phyloP scores from a whole-genome alignment of 1,140 invertebrate species.

The Procambarus clarkii region DNA sequence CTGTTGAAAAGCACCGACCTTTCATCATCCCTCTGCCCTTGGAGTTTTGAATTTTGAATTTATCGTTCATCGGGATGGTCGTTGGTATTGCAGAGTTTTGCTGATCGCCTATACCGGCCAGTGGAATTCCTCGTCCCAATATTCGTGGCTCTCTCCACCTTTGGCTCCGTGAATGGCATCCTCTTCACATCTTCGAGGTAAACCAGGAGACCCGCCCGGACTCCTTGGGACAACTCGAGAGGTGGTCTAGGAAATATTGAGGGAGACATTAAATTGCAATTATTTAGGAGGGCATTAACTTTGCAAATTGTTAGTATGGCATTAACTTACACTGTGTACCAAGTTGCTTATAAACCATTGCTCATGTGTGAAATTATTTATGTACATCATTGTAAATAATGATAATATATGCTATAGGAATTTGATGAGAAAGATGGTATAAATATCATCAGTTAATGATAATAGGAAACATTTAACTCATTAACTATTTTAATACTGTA shows the following conservation, averaged over 20 bases:
- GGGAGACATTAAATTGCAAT: neutral
- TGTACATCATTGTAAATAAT: no score
- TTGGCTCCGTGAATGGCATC: constrained; percentile 93
- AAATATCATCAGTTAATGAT: no score
- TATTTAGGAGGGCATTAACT: no score
- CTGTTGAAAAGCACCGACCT: neutral
- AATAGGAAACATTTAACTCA: no score
- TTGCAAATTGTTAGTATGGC: neutral
- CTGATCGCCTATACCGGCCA: constrained; percentile 62
- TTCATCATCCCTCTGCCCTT: neutral
- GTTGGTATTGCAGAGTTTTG: constrained; percentile 66
- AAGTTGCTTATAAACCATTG: neutral
- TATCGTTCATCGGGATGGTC: constrained; percentile 42
- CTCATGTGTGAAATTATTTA: no score
- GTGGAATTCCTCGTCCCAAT: constrained; percentile 67
- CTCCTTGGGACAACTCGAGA: constrained; percentile 30
- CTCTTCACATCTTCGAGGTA: constrained; percentile 89
- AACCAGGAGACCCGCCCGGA: constrained; percentile 18
- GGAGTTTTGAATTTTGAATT: neutral
- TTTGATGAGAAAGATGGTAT: no score
- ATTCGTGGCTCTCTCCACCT: constrained; percentile 89
- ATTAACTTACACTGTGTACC: neutral
- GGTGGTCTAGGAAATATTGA: neutral
- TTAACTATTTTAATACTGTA: no score
- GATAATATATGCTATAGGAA: no score